Evolutionary conservation across 2,888 invertebrate genomes (phyloP).

Genomic region (Timema cristinae): DNA sequence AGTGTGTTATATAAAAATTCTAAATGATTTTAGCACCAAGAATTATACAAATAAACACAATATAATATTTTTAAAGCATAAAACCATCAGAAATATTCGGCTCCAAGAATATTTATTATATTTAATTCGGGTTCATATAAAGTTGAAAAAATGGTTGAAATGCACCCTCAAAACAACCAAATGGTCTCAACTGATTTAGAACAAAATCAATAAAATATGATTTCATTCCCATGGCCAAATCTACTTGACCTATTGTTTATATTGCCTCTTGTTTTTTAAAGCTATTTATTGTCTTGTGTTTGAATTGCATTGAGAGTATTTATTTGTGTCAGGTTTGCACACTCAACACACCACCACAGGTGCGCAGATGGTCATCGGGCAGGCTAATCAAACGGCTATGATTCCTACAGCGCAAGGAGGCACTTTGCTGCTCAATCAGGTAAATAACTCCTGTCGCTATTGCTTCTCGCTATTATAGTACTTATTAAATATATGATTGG

Average conservation of each 20-base stretch:
- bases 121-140: no score
- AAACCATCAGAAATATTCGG: no score
- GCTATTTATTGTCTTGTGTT: not conserved
- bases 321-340: conserved; percentile 24
- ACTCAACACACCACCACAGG: conserved; percentile 25
- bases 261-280: not conserved
- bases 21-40: no score
- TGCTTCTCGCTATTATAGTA: not conserved
- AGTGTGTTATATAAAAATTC: no score
- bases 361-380: conserved; percentile 33
- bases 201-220: no score
- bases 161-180: no score
- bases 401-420: conserved; percentile 45
- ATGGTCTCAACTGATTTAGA: no score
- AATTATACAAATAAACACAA: no score
- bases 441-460: conserved; percentile 31
- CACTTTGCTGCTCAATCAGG: conserved; percentile 46
- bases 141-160: no score
- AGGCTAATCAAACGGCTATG: conserved; percentile 36
- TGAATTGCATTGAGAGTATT: not conserved
- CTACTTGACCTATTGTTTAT: not conserved
- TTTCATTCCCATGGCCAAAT: no score
- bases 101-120: no score
- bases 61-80: no score
- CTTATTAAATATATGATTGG: conserved; percentile 13